These are phyloP conservation scores for Cyprinus carpio DNA, from an alignment of 2,113 vertebrate genomes.

Conservation along the genomic window DNA sequence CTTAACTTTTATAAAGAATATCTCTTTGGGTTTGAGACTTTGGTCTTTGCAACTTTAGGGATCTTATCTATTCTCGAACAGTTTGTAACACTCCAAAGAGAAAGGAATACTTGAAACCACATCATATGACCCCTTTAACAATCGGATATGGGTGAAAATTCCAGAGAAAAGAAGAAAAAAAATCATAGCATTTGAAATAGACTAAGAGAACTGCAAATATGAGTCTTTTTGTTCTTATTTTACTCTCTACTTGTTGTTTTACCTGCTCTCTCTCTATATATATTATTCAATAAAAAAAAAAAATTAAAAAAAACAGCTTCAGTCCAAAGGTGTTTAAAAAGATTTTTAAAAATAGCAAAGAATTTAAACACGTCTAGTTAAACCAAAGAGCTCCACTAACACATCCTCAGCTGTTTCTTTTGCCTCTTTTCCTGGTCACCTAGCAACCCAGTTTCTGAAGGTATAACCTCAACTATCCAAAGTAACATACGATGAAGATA, in stretches of 20 bases:
- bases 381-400: constrained; percentile 81
- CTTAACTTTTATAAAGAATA: no score
- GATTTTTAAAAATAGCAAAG: constrained; percentile 65
- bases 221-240: background rate
- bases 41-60: no score
- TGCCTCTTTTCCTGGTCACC: constrained; percentile 70
- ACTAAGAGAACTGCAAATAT: background rate
- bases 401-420: constrained; percentile 67
- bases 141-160: background rate
- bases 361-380: constrained; percentile 75
- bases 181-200: background rate
- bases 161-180: background rate
- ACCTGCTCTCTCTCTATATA: constrained; percentile 22
- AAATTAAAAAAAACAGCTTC: constrained; percentile 70
- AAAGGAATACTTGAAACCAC: no score
- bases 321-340: constrained; percentile 77
- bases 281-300: constrained; percentile 43
- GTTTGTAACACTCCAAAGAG: no score
- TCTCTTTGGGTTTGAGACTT: no score
- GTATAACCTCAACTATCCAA: constrained; percentile 78
- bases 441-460: constrained; percentile 72
- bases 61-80: no score
- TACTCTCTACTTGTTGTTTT: constrained; percentile 33
- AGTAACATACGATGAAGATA: constrained; percentile 68
- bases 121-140: background rate